These are phyloP conservation scores for Philereme transversata DNA, from an alignment of 2,888 invertebrate genomes.

Conservation along the genomic window DNA sequence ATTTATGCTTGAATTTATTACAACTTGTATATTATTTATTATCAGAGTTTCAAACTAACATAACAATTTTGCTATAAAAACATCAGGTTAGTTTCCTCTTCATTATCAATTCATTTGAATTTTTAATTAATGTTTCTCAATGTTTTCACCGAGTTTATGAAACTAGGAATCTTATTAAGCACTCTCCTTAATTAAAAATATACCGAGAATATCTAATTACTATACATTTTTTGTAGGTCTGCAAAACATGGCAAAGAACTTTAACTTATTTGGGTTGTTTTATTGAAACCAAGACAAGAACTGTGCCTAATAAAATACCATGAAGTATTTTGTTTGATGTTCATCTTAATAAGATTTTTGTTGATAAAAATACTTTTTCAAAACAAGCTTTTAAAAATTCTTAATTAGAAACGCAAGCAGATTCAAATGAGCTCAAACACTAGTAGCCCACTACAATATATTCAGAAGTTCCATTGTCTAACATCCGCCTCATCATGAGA, in stretches of 20 bases:
- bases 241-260: constrained; percentile 2
- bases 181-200: constrained; percentile 28
- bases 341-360: constrained; percentile 1
- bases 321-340: constrained; percentile 7
- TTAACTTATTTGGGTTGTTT: constrained; percentile 6
- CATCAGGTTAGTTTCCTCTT: constrained; percentile 15
- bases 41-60: constrained; percentile 12
- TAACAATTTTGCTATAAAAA: constrained; percentile 7
- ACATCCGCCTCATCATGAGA: too few species aligned
- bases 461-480: too few species aligned
- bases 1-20: constrained; percentile 26
- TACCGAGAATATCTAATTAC: constrained; percentile 22
- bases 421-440: too few species aligned
- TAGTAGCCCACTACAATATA: too few species aligned
- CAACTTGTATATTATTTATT: constrained; percentile 22
- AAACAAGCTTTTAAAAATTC: too few species aligned
- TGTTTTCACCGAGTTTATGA: constrained; percentile 20
- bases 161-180: constrained; percentile 16
- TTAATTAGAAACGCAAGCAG: too few species aligned
- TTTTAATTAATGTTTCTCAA: constrained; percentile 24
- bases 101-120: constrained; percentile 30
- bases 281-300: constrained; percentile 3
- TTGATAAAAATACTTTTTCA: too few species aligned
- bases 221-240: constrained; percentile 27
- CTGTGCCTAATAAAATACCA: constrained; percentile 5